Evolutionary conservation across 2,888 invertebrate genomes (phyloP).

Genomic region (Erpobdella octoculata): DNA sequence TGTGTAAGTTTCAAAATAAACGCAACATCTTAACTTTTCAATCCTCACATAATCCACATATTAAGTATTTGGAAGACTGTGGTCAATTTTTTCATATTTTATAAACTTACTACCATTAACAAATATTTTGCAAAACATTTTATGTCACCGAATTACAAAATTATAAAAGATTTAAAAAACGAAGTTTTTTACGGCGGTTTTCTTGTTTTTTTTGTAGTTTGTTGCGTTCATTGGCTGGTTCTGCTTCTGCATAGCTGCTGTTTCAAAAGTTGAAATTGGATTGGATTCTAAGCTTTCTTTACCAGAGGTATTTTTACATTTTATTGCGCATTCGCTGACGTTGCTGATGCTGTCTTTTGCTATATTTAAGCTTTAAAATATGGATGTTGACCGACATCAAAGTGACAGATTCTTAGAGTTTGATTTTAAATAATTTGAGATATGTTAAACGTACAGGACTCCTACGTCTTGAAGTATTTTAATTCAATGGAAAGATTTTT

Average conservation of each 20-base stretch:
- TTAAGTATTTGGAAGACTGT: not conserved
- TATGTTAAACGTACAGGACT: constrained; percentile 57
- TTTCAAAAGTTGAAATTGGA: constrained; percentile 82
- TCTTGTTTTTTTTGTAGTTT: constrained; percentile 54
- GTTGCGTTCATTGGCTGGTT: constrained; percentile 84
- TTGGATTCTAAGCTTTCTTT: constrained; percentile 92
- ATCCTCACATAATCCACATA: too few species aligned
- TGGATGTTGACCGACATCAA: too few species aligned
- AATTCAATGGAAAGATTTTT: constrained; percentile 69
- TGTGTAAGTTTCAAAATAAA: too few species aligned
- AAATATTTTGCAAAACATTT: too few species aligned
- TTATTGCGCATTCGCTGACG: too few species aligned
- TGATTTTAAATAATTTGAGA: not conserved
- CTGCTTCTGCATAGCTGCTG: constrained; percentile 75
- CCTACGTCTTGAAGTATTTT: constrained; percentile 89
- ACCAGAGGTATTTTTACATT: constrained; percentile 74
- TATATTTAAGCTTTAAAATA: too few species aligned
- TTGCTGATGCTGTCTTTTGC: too few species aligned
- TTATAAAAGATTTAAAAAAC: too few species aligned
- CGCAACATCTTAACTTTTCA: too few species aligned
- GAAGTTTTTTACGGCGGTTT: too few species aligned
- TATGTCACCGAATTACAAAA: too few species aligned
- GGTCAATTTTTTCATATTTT: not conserved
- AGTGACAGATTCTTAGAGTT: too few species aligned
- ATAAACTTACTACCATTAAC: not conserved